Evolutionary conservation across 2,797 vertebrate species (phyloP).

Genomic region (Orientallactaga sibirica): DNA sequence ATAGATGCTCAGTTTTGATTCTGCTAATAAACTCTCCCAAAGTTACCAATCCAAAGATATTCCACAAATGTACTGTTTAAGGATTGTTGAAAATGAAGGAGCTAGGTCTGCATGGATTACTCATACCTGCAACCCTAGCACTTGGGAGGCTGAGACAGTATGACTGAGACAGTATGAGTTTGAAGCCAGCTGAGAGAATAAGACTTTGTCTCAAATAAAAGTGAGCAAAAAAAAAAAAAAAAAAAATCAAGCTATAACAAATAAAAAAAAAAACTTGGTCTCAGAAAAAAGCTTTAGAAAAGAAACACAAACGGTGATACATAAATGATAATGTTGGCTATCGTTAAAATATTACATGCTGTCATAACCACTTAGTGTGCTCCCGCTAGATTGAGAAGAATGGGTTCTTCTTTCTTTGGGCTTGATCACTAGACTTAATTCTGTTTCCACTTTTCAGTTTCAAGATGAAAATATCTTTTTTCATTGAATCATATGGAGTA

Average conservation of each 20-base stretch:
- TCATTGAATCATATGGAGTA: neutral
- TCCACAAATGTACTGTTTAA: neutral
- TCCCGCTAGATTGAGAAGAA: neutral
- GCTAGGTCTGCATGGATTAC: neutral
- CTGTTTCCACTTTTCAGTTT: neutral
- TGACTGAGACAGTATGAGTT: too few species aligned
- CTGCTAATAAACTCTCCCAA: neutral
- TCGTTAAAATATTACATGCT: neutral
- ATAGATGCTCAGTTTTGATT: neutral
- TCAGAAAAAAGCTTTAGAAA: too few species aligned
- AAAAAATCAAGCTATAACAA: too few species aligned
- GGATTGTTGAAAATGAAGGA: constrained; percentile 24
- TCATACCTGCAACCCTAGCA: too few species aligned
- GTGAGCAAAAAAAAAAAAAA: too few species aligned
- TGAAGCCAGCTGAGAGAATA: too few species aligned
- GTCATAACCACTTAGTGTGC: neutral
- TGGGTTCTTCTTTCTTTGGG: neutral
- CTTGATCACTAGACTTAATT: neutral
- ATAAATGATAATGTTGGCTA: neutral
- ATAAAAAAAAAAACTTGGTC: too few species aligned
- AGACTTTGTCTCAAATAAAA: too few species aligned
- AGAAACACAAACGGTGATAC: neutral
- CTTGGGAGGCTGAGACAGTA: too few species aligned
- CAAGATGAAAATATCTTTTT: neutral
- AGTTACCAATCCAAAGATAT: neutral